Percentiles rank a stretch among this genome's conserved stretches.
Evolutionary conservation across 2,888 invertebrate species (phyloP).

Genomic region (Tenthredo scrophulariae): DNA sequence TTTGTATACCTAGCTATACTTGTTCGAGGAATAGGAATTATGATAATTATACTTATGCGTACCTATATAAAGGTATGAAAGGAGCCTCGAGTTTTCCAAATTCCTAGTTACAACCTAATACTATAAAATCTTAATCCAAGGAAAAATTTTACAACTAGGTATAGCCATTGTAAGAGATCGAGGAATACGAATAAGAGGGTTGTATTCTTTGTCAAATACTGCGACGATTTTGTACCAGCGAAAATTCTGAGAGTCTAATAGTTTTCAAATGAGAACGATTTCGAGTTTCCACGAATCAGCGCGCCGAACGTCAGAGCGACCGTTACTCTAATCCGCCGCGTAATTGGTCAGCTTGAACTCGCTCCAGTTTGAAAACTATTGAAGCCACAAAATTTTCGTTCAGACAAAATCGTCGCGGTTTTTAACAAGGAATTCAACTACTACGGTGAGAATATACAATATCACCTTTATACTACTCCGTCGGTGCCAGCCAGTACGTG

Average conservation of each 20-base stretch:
- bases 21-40: background rate
- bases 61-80: background rate
- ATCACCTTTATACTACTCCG: background rate
- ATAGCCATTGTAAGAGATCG: background rate
- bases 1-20: background rate
- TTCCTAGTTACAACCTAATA: background rate
- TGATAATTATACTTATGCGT: background rate
- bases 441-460: background rate
- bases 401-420: constrained; percentile 14
- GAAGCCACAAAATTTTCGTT: background rate
- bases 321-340: background rate
- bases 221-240: background rate
- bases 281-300: background rate
- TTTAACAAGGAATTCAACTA: constrained; percentile 5
- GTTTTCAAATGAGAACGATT: constrained; percentile 21
- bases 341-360: background rate
- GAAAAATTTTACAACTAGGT: background rate
- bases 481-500: background rate
- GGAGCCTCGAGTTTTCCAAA: background rate
- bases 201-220: constrained; percentile 4
- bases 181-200: background rate
- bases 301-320: background rate
- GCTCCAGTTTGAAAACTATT: constrained; percentile 30
- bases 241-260: background rate
- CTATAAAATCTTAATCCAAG: background rate